Base-by-base conservation (phyloP, 92 coral and sea anemone genomes). In the Anthopleura xanthogrammica region DNA sequence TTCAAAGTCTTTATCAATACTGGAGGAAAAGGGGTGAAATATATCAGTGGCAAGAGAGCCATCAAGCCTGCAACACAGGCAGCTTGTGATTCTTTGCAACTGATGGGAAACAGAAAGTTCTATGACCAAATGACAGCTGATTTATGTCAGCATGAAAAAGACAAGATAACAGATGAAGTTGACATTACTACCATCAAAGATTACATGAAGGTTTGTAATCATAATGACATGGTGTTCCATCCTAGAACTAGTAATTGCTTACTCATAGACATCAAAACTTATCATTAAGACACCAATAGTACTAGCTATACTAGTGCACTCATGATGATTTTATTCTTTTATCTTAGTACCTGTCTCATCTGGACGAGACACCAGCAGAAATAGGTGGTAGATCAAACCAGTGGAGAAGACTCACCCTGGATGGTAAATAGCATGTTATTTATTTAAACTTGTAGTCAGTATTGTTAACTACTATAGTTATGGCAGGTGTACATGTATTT, bases 101-200 rank as follows among this genome's bases (percentile, higher is more conserved):
- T 97, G 39, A 97, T 97, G 99, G 99, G 99, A 60, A 97, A 97
- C 81, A 82, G 99, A 60, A 93, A 88, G 73, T 97, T 97, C 64
- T 97, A 94, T 83, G 94, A 97, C 77, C 99, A 97, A 75, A 82
- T 97, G 90, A 97, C 94, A 50, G 92, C 94, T 73, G 99, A 97
- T 80, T 83, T 92, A 72, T 97, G 98, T 74, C 99, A 97, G 75
- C 95, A 90, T 73, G 95, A 94, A 43, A 93, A 97, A 85, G 99
- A 94, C 89, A 94, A 91, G 83, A 90, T 97, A 85, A 94, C 99
- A 72, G 95, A 92, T 89, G 99, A 97, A 88, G 85, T 91, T 81
- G 99, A 97, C 82, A 89, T 97, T 41, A 97, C 97, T 20, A 97
- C 98, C 72, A 94, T 97, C 97, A 97, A 97, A 85, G 99, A 97